Evolutionary conservation across 2,113 vertebrate species (phyloP), one percentile per base, ranked within the genome.

Genomic region (Promerops cafer): DNA sequence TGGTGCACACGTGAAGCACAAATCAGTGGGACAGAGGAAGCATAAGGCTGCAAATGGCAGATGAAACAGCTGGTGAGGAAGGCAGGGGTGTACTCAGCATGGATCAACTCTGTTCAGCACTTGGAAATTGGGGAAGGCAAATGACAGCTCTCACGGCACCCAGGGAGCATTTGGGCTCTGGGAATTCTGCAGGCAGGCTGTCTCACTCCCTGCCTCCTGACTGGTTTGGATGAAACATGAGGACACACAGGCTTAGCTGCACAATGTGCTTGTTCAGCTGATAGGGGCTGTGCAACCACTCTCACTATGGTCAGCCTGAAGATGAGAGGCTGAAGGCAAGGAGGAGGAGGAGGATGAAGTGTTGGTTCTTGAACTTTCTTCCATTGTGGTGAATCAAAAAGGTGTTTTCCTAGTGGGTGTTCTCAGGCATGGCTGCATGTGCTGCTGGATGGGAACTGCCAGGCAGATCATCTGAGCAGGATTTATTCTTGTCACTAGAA

Each of bases 131-230:
- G 68, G 72, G 54, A 66, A 61, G 42, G 64, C 37, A 69, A 53
- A 47, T 79, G 81, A 79, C 77, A 89, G 95, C 74, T 89, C 31
- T 91, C 49, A 18, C 0, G 0, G 77, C 60, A 33, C 56, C 3
- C 0, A 33, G 88, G 76, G 50, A 91, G 42, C 2, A 0, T 49
- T 3, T 63, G 86, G 71, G 59, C 47, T 77, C 69, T 68, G 87
- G 65, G 94, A 89, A 85, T 83, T 91, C 53, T 52, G 63, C 70
- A 79, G 65, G 81, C 85, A 78, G 61, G 69, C 91, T 89, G 66
- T 82, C 69, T 91, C 7, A 2, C 44, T 93, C 45, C 65, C 81
- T 85, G 60, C 72, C 56, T 60, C 60, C 87, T 52, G 52, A 44
- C 20, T 89, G 49, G 31, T 84, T 87, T 84, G 83, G 57, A 28